These are phyloP conservation scores for Clarias laeviceps DNA, from an alignment of 2,797 vertebrate genomes.

Conservation along the genomic window DNA sequence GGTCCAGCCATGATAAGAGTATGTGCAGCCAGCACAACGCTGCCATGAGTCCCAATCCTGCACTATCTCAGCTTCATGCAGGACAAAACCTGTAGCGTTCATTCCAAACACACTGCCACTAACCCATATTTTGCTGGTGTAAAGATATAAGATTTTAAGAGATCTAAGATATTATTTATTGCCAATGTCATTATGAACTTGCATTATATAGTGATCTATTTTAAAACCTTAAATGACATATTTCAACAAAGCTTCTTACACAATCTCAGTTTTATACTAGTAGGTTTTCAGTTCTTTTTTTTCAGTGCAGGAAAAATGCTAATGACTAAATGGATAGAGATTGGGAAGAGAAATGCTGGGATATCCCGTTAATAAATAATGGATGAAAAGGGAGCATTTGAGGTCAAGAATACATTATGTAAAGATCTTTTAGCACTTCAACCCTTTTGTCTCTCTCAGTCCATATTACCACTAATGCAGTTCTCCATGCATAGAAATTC, in stretches of 20 bases:
- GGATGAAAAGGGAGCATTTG: background rate
- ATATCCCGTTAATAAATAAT: background rate
- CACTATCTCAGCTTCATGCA: constrained; percentile 57
- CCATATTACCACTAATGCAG: constrained; percentile 51
- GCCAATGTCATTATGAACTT: background rate
- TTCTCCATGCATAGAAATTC: constrained; percentile 48
- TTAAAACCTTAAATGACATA: background rate
- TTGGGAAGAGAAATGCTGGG: background rate
- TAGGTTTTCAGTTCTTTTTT: background rate
- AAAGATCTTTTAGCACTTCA: background rate
- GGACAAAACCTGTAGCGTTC: constrained; percentile 57
- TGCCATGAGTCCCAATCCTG: constrained; percentile 11
- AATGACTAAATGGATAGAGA: background rate
- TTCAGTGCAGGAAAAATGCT: background rate
- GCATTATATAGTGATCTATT: background rate
- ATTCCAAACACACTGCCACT: constrained; percentile 53
- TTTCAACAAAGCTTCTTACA: background rate
- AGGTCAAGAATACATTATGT: constrained; percentile 6
- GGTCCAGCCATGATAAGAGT: constrained; percentile 44
- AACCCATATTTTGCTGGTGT: constrained; percentile 13
- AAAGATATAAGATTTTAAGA: no score
- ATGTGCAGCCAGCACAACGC: constrained; percentile 17
- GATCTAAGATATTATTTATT: background rate
- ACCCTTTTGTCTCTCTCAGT: constrained; percentile 50
- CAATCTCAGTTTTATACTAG: background rate